Evolutionary conservation across 2,113 vertebrate genomes (phyloP).

Genomic region (Mesembrinibis cayennensis): DNA sequence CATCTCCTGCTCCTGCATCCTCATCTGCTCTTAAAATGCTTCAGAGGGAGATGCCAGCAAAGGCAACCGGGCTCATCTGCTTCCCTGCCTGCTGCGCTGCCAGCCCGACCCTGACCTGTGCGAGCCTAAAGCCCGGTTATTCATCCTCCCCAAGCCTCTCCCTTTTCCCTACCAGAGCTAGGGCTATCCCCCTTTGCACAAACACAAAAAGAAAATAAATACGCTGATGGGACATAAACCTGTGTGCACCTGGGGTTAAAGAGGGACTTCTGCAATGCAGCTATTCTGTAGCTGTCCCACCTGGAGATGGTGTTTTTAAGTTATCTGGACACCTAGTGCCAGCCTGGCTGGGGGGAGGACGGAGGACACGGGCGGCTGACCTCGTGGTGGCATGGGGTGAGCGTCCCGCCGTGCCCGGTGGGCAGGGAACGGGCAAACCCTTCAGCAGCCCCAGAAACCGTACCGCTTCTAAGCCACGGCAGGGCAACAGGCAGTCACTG

Average conservation of each 20-base stretch:
- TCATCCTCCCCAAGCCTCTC: not conserved
- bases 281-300: not conserved
- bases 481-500: not conserved
- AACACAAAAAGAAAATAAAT: not conserved
- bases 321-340: too few relatives aligned
- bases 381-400: not conserved
- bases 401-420: not conserved
- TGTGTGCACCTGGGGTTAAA: not conserved
- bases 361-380: fast-evolving
- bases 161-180: not conserved
- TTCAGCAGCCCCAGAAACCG: not conserved
- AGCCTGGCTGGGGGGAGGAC: not conserved
- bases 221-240: not conserved
- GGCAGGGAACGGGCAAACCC: not conserved
- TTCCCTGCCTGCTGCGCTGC: not conserved
- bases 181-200: too few relatives aligned
- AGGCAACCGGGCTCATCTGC: not conserved
- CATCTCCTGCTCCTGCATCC: not conserved
- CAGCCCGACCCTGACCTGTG: not conserved
- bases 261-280: not conserved
- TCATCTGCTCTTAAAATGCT: not conserved
- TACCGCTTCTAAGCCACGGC: fast-evolving
- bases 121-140: not conserved
- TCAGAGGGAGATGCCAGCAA: not conserved
- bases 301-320: not conserved